A percentile compares a stretch with the other conserved stretches of the same genome.
phyloP scores from a whole-genome alignment of 2,113 vertebrate species.

The Lepus americanus region DNA sequence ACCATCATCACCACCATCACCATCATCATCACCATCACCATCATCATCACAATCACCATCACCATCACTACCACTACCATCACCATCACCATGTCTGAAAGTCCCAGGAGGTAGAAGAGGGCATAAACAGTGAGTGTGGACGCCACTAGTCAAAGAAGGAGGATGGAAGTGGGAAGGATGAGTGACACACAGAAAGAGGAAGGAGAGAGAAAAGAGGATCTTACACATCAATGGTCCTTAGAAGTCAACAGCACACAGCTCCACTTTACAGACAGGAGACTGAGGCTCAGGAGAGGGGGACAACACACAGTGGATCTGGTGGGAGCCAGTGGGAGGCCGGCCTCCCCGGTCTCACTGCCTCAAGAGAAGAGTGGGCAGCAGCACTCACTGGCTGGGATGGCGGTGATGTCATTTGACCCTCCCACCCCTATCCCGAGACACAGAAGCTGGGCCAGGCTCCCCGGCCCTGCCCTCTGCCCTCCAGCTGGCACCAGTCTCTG shows the following conservation, averaged over 20 bases:
- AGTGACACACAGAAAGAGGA: neutral
- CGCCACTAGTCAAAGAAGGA: neutral
- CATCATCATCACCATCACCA: neutral
- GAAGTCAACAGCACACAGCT: neutral
- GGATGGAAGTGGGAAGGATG: neutral
- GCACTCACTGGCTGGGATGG: neutral
- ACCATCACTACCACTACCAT: neutral
- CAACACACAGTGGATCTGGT: neutral
- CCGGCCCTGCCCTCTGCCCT: neutral
- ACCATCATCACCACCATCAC: neutral
- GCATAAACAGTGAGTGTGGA: neutral
- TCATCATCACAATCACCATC: rapidly evolving
- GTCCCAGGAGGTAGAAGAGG: neutral
- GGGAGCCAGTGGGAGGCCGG: neutral
- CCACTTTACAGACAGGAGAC: constrained; percentile 23
- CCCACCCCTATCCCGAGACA: no score
- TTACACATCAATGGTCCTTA: neutral
- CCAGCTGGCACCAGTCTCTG: rapidly evolving
- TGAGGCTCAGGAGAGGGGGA: neutral
- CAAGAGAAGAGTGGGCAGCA: no score
- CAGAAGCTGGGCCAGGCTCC: neutral
- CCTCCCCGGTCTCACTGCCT: neutral
- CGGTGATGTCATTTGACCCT: neutral
- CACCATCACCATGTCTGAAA: neutral
- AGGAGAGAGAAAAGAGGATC: neutral